Evolutionary conservation across 2,797 vertebrate species (phyloP), one percentile per base, ranked within the genome.

Genomic region (Remorina albescens): DNA sequence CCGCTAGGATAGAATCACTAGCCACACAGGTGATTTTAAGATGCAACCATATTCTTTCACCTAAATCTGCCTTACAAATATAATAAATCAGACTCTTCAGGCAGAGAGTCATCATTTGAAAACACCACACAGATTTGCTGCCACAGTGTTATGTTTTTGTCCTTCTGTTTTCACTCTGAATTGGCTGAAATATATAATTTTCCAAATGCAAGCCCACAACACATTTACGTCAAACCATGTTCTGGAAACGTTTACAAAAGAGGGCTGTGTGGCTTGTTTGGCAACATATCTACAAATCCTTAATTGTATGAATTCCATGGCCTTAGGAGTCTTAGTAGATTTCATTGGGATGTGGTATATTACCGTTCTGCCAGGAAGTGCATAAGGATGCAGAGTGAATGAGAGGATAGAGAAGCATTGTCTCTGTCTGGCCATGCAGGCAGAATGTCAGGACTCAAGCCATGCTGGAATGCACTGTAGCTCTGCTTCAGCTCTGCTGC

Each of bases 181-280:
- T 82, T 58, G 78, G 67, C 57, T 66, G 78, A 54, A 54, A 36
- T 81, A 60, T 61, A 54, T 80, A 13, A 55, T 74, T 88, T 81
- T 86, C 56, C 46, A 15, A 80, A 71, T 60, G 32, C 76, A 58
- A 80, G 47, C 54, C 51, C 71, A 65, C 66, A 63, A 65, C 62
- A 76, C 57, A 63, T 61, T 67, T 86, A 67, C 55, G 41, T 93
- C 87, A 93, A n/a, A 50, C 65, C 76, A 54, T 77, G 62, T 74
- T 87, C 84, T 92, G 92, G 89, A 89, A 91, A 80, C 49, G 8
- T 86, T 93, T 91, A 90, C 87, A 89, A 88, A 89, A 88, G 78
- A 80, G 72, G 67, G 34, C 79, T 77, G 66, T 77, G 75, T 59
- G 74, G 74, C 83, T 86, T 62, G 53, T 74, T 86, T 93, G 88